Percentiles rank a stretch among this genome's conserved stretches.
Conservation (phyloP, 2,888 invertebrate species). For the Archaeoteleia sp. region DNA sequence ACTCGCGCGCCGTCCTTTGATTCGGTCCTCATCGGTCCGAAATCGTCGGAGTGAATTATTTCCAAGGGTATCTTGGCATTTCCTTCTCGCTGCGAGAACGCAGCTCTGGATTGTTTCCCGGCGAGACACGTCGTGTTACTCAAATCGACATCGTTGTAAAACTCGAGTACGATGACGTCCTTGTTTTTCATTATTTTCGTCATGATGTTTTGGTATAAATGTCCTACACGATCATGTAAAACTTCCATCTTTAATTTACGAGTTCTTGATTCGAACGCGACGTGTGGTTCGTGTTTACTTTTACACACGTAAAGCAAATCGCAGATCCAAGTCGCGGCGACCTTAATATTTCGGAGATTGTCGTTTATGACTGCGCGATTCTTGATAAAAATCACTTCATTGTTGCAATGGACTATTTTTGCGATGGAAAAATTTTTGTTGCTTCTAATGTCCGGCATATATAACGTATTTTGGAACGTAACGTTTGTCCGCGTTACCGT, state of each 20-base stretch:
- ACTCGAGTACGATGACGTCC: slow-evolving; percentile 1
- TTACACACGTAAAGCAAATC: slow-evolving; percentile 35
- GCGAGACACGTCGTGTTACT: neutral
- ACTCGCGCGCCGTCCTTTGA: slow-evolving; percentile 36
- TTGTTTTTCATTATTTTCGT: neutral
- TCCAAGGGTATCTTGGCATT: neutral
- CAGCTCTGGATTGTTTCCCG: neutral
- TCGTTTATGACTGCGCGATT: slow-evolving; percentile 13
- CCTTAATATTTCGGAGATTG: neutral
- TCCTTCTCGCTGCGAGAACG: neutral
- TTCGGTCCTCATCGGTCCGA: slow-evolving; percentile 42
- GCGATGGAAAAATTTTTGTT: too few relatives aligned
- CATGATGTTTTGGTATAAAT: slow-evolving; percentile 35
- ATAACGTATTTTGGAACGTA: too few relatives aligned
- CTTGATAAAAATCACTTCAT: slow-evolving; percentile 19
- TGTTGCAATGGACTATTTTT: too few relatives aligned
- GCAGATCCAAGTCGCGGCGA: slow-evolving; percentile 13
- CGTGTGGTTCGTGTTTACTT: slow-evolving; percentile 2
- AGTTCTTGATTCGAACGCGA: neutral
- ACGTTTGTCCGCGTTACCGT: too few relatives aligned
- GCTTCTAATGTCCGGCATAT: too few relatives aligned
- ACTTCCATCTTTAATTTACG: neutral
- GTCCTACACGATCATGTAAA: slow-evolving; percentile 42
- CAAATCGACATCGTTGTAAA: neutral
- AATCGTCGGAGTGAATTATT: slow-evolving; percentile 48